phyloP scores from a whole-genome alignment of 2,888 invertebrate species.

The Melangyna quadrimaculata region DNA sequence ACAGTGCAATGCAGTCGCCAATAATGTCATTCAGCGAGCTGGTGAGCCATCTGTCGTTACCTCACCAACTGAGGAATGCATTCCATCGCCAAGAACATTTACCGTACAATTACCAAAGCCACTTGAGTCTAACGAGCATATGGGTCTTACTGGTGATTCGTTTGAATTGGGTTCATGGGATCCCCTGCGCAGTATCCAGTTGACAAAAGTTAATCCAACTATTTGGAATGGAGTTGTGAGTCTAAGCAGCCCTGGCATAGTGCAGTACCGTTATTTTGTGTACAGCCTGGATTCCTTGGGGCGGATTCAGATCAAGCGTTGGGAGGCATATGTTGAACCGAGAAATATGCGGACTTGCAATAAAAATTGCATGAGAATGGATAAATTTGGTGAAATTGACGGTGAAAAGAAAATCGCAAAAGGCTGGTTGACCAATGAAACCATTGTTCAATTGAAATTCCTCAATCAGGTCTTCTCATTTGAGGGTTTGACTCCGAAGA shows the following conservation, averaged over 20 bases:
- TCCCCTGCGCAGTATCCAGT: conserved; percentile 83
- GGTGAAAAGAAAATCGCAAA: conserved; percentile 82
- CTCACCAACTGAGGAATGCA: conserved; percentile 39
- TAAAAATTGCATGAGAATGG: conserved; percentile 70
- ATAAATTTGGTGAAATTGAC: conserved; percentile 69
- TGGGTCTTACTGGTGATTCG: conserved; percentile 87
- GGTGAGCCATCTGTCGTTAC: conserved; percentile 45
- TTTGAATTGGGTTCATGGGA: conserved; percentile 88
- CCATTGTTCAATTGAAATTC: conserved; percentile 90
- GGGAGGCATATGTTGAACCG: conserved; percentile 83
- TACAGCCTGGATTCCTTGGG: conserved; percentile 77
- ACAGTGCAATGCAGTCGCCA: conserved; percentile 65
- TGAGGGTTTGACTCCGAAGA: conserved; percentile 80
- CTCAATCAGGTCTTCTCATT: conserved; percentile 89
- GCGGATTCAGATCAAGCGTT: conserved; percentile 78
- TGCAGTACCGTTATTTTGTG: conserved; percentile 78
- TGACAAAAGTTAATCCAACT: conserved; percentile 77
- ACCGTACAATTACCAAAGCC: conserved; percentile 80
- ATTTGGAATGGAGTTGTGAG: conserved; percentile 85
- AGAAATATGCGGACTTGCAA: conserved; percentile 60
- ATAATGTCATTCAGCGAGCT: conserved; percentile 50
- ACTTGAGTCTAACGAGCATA: conserved; percentile 84
- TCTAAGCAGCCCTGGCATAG: conserved; percentile 83
- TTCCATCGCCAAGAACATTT: conserved; percentile 74
- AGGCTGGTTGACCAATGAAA: conserved; percentile 92